phyloP scores from a whole-genome alignment of 2,113 vertebrate species.

The Trichechus manatus region DNA sequence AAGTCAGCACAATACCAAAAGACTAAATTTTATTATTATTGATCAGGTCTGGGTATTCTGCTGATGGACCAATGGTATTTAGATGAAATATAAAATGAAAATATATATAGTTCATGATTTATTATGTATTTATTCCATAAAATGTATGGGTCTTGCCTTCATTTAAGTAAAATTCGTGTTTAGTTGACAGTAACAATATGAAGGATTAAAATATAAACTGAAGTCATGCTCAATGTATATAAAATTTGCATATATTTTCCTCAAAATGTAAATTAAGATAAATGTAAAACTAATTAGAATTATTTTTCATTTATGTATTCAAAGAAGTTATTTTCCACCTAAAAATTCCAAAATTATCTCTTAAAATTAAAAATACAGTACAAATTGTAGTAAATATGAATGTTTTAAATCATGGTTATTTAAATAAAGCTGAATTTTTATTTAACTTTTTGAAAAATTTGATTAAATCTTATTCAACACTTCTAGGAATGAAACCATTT shows the following conservation, averaged over 20 bases:
- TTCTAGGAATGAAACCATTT: not conserved
- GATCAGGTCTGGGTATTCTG: not conserved
- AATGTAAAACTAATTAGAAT: not conserved
- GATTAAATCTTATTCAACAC: not conserved
- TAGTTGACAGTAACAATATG: not conserved
- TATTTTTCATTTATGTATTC: slow-evolving; percentile 1
- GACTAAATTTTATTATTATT: not conserved
- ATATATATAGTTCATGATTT: not conserved
- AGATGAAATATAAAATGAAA: slow-evolving; percentile 35
- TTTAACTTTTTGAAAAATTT: slow-evolving; percentile 30
- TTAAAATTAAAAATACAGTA: slow-evolving; percentile 11
- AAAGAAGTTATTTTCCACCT: not conserved
- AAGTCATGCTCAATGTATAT: not conserved
- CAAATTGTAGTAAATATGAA: not conserved
- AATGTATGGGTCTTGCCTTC: not conserved
- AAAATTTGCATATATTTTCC: not conserved
- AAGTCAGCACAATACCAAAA: slow-evolving; percentile 41
- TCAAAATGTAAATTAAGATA: slow-evolving; percentile 32
- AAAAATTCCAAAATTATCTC: slow-evolving; percentile 4
- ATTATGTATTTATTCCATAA: not conserved
- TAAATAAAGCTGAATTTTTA: slow-evolving; percentile 23
- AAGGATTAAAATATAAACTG: slow-evolving; percentile 44
- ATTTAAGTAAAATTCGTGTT: slow-evolving; percentile 14
- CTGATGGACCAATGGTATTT: not conserved
- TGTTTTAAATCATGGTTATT: not conserved